Evolutionary conservation across 30 jellyfish, hydroid and myxozoan genomes (phyloP), one percentile per base, ranked within the genome.

Genomic region (Haliclystus octoradiatus): DNA sequence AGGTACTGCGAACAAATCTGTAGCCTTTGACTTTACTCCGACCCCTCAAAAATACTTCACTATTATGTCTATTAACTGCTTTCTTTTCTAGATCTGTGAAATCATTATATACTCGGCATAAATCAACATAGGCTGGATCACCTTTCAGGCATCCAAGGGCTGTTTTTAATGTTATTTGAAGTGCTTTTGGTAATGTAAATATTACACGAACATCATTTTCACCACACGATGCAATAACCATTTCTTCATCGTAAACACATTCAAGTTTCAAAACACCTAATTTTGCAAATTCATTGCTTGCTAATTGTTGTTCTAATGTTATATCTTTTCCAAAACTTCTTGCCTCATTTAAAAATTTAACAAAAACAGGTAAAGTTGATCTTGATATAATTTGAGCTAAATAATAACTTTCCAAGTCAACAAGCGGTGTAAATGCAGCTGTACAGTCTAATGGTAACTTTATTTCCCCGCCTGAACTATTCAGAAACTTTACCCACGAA

Each of bases 161-260:
- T 29, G 79, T 84, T 63, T 74, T 85, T 12, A 85, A 85, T 26
- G 94, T 85, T 26, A 85, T 79, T 40, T 73, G 85, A 33, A 85
- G 76, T 64, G 76, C 49, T 19, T 26, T 69, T 19, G 96, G 96
- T 12, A 85, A 72, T 68, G 83, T 77, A 64, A 85, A 85, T 25
- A 85, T 81, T 22, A 85, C 96, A 19, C 88, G 85, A 0, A 63
- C 72, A 52, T 69, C 40, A 2, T 57, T 53, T 28, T 65, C 85
- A 14, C 96, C 96, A 53, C 94, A 73, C 2, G 94, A 78, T 2
- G 96, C 96, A 34, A 85, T 67, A 26, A 85, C 60, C 4, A 85
- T 47, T 3, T 79, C 64, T 50, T 78, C 93, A 14, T 71, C 82
- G 34, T 85, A 78, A 5, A 65, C 52, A 5, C 63, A 34, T 33